Evolutionary conservation across 35 echinoderm and acorn worm species (phyloP).

Genomic region (Heliocidaris tuberculata): DNA sequence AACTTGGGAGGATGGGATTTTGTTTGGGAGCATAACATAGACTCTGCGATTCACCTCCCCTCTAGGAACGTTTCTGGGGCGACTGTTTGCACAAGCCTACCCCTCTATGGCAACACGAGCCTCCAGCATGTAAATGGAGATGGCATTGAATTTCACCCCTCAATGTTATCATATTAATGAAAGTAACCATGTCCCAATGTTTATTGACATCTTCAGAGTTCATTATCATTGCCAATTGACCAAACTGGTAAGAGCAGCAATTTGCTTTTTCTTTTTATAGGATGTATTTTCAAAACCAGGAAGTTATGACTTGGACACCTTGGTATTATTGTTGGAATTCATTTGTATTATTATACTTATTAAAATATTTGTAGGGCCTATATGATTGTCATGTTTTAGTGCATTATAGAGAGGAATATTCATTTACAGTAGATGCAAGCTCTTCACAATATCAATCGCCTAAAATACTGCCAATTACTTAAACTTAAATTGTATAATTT

Average conservation of each 20-base stretch:
- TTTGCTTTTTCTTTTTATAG: not conserved
- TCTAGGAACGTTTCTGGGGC: not conserved
- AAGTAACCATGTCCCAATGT: not conserved
- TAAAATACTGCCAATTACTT: too few relatives aligned
- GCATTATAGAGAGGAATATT: too few relatives aligned
- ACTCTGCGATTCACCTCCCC: constrained; percentile 36
- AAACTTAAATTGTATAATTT: not conserved
- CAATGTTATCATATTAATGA: constrained; percentile 14
- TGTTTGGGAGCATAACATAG: constrained; percentile 42
- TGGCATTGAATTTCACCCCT: constrained; percentile 8
- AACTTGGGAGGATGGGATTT: constrained; percentile 16
- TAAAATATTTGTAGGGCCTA: too few relatives aligned
- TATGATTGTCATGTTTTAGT: too few relatives aligned
- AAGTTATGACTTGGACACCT: not conserved
- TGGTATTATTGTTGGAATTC: not conserved
- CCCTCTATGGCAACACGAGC: constrained; percentile 19
- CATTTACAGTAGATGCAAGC: too few relatives aligned
- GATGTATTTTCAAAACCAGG: not conserved
- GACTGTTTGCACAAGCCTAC: constrained; percentile 14
- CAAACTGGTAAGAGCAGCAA: not conserved
- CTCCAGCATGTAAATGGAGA: constrained; percentile 4
- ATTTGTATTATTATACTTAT: too few relatives aligned
- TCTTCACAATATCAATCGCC: too few relatives aligned
- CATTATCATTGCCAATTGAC: not conserved
- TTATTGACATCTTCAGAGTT: not conserved